Evolutionary conservation across 2,888 invertebrate genomes (phyloP).

Genomic region (Melipona beecheii): DNA sequence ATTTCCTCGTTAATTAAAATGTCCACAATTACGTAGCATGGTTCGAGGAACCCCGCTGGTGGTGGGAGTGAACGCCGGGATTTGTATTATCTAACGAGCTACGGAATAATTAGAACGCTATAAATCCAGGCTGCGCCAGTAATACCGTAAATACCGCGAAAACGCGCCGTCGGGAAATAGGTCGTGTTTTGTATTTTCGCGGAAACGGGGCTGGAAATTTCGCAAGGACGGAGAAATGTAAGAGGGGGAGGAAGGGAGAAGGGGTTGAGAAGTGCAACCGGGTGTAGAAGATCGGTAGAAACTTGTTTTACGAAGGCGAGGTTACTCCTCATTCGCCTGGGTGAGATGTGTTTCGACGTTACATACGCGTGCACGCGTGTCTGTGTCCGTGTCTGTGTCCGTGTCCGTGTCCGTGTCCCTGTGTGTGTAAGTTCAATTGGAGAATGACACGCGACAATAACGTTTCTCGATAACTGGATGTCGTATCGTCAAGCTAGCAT

Average conservation of each 20-base stretch:
- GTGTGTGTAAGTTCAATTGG: too few species aligned
- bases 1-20: slow-evolving; percentile 47
- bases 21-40: slow-evolving; percentile 21
- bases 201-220: neutral
- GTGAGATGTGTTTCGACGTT: neutral
- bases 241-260: too few species aligned
- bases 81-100: slow-evolving; percentile 31
- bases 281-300: neutral
- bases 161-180: neutral
- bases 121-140: neutral
- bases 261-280: neutral
- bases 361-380: too few species aligned
- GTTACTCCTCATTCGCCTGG: neutral
- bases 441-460: too few species aligned
- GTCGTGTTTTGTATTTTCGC: neutral
- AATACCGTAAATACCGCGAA: neutral
- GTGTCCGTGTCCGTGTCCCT: too few species aligned
- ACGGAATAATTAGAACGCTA: slow-evolving; percentile 22
- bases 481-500: too few species aligned
- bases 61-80: neutral
- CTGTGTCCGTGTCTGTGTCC: too few species aligned
- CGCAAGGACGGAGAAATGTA: neutral
- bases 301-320: neutral
- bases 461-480: too few species aligned
- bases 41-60: slow-evolving; percentile 21